Conservation (phyloP, 2,888 invertebrate species). For the Dolichomitus sp. region DNA sequence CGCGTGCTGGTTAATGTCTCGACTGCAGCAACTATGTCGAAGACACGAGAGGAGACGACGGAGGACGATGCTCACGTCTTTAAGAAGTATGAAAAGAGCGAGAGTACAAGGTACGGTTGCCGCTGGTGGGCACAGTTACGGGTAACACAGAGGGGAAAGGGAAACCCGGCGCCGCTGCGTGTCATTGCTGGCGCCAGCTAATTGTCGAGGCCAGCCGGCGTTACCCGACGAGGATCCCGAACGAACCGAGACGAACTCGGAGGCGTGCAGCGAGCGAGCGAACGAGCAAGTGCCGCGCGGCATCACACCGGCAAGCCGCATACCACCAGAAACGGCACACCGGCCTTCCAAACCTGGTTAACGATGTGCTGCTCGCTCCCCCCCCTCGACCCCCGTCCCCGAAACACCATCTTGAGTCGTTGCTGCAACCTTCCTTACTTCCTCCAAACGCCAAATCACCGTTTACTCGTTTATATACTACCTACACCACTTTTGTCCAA, state of each 20-base stretch:
- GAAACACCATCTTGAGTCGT: slow-evolving; percentile 11
- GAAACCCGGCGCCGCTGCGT: slow-evolving; percentile 82
- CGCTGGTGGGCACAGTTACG: slow-evolving; percentile 37
- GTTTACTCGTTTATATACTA: slow-evolving; percentile 12
- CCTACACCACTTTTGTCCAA: slow-evolving; percentile 48
- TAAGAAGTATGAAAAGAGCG: slow-evolving; percentile 19
- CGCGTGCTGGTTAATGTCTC: neutral
- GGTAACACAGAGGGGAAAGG: slow-evolving; percentile 63
- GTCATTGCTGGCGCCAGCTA: slow-evolving; percentile 85
- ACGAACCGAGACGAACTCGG: slow-evolving; percentile 76
- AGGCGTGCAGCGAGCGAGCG: slow-evolving; percentile 66
- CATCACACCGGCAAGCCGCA: slow-evolving; percentile 28
- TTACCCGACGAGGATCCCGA: slow-evolving; percentile 76
- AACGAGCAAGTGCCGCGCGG: slow-evolving; percentile 54
- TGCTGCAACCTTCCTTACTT: slow-evolving; percentile 21
- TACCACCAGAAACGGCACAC: slow-evolving; percentile 55
- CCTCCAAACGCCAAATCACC: slow-evolving; percentile 34
- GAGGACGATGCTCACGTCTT: slow-evolving; percentile 3
- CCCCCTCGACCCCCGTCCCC: neutral
- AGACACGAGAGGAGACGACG: neutral
- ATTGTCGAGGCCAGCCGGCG: slow-evolving; percentile 84
- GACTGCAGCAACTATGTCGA: neutral
- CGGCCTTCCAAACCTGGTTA: slow-evolving; percentile 60
- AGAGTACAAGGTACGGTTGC: slow-evolving; percentile 51
- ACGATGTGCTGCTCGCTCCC: slow-evolving; percentile 35